These are phyloP conservation scores for Parnassius smintheus DNA, from an alignment of 2,888 invertebrate species.

Conservation along the genomic window DNA sequence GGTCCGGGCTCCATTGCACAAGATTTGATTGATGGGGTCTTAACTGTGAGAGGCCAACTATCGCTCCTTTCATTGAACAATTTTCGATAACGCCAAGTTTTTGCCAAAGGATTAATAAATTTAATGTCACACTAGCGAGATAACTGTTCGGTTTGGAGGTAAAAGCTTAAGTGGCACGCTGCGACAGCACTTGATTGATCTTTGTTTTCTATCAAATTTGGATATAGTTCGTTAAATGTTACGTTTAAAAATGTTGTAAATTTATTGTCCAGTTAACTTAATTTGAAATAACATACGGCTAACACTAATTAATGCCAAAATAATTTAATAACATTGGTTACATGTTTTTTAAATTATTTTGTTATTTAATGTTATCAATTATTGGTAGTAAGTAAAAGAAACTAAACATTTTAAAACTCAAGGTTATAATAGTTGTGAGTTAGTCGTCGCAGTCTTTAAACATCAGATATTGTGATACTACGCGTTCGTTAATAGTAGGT, in stretches of 20 bases:
- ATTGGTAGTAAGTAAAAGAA: no score
- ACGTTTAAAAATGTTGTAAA: slow-evolving; percentile 7
- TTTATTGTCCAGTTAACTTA: slow-evolving; percentile 4
- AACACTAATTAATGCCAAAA: no score
- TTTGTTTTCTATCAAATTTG: slow-evolving; percentile 30
- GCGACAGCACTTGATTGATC: slow-evolving; percentile 37
- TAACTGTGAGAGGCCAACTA: slow-evolving; percentile 40
- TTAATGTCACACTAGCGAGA: slow-evolving; percentile 51
- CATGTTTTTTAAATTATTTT: no score
- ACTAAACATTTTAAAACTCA: no score
- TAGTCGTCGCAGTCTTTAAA: no score
- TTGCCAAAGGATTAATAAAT: slow-evolving; percentile 64
- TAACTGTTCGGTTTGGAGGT: slow-evolving; percentile 35
- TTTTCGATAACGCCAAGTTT: slow-evolving; percentile 52
- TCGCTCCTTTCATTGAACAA: slow-evolving; percentile 49
- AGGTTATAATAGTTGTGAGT: no score
- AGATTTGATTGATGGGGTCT: slow-evolving; percentile 67
- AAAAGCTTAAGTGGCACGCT: slow-evolving; percentile 35
- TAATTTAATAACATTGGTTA: no score
- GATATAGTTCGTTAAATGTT: slow-evolving; percentile 14
- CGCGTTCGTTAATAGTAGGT: slow-evolving; percentile 3
- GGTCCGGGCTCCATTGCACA: slow-evolving; percentile 57
- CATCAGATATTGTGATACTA: neutral
- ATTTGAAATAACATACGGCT: neutral
- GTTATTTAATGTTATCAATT: no score